Evolutionary conservation across 2,797 vertebrate species (phyloP).

Genomic region (Fistularia commersonii): DNA sequence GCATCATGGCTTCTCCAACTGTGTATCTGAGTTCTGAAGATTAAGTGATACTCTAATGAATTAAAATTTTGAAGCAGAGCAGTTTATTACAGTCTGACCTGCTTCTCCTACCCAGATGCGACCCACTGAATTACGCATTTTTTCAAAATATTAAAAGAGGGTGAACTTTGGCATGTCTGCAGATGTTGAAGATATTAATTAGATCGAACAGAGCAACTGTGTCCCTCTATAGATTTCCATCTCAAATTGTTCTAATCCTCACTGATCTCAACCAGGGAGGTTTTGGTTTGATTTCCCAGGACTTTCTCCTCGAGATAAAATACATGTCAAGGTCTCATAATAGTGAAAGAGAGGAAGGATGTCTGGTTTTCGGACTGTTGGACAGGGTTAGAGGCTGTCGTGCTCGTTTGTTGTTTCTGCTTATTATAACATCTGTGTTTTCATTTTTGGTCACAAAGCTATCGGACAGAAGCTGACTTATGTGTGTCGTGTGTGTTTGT

Average conservation of each 20-base stretch:
- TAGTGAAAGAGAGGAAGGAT: conserved; percentile 2
- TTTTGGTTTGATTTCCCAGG: neutral
- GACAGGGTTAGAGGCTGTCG: conserved; percentile 7
- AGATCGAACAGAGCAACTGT: no score
- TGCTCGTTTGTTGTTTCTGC: conserved; percentile 20
- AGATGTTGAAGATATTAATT: no score
- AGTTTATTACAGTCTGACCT: no score
- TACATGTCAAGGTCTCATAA: neutral
- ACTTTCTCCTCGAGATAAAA: neutral
- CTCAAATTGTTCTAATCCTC: neutral
- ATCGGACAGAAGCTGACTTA: conserved; percentile 13
- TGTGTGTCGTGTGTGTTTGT: conserved; percentile 20
- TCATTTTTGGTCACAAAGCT: conserved; percentile 33
- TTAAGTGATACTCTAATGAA: no score
- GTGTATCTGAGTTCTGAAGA: no score
- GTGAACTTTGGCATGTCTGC: no score
- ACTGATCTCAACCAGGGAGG: neutral
- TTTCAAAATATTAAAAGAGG: no score
- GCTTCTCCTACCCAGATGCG: no score
- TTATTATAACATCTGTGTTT: conserved; percentile 30
- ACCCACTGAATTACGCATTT: no score
- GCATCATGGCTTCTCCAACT: no score
- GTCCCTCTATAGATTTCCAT: neutral
- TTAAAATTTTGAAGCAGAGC: no score
- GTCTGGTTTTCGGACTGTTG: conserved; percentile 6